A percentile compares a stretch with the other conserved stretches of the same genome.
phyloP scores from a whole-genome alignment of 1,140 invertebrate genomes.

The Philopotamus ludificatus region DNA sequence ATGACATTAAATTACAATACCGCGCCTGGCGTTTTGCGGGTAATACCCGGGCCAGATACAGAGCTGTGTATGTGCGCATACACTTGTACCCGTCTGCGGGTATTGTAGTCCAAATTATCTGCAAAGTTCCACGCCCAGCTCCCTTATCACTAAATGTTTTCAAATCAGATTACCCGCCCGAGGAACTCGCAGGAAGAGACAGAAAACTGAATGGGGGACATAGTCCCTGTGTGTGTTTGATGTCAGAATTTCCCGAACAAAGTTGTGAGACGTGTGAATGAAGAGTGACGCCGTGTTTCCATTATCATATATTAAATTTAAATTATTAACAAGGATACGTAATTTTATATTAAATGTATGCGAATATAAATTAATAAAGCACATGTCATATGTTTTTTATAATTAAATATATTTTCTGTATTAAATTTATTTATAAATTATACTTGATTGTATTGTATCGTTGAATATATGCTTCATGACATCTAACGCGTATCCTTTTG shows the following conservation, averaged over 20 bases:
- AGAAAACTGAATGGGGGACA: background rate
- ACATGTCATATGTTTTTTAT: too few species aligned
- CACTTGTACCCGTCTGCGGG: background rate
- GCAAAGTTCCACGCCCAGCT: background rate
- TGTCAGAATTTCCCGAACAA: background rate
- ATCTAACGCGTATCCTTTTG: too few species aligned
- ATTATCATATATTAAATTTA: background rate
- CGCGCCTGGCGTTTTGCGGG: constrained; percentile 28
- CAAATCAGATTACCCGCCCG: constrained; percentile 18
- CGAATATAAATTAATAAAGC: too few species aligned
- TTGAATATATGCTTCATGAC: too few species aligned
- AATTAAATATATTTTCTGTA: too few species aligned
- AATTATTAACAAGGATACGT: background rate
- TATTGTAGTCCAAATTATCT: background rate
- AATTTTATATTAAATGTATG: background rate
- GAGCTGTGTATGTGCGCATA: background rate
- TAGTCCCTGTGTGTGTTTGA: background rate
- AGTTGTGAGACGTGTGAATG: background rate
- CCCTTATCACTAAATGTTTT: constrained; percentile 13
- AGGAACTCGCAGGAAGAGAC: background rate
- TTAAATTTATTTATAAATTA: too few species aligned
- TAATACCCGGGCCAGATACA: background rate
- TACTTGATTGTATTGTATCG: too few species aligned
- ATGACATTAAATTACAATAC: constrained; percentile 37
- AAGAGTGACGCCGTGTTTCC: background rate